phyloP scores from a whole-genome alignment of 2,113 vertebrate genomes.

The Stictonetta naevosa region DNA sequence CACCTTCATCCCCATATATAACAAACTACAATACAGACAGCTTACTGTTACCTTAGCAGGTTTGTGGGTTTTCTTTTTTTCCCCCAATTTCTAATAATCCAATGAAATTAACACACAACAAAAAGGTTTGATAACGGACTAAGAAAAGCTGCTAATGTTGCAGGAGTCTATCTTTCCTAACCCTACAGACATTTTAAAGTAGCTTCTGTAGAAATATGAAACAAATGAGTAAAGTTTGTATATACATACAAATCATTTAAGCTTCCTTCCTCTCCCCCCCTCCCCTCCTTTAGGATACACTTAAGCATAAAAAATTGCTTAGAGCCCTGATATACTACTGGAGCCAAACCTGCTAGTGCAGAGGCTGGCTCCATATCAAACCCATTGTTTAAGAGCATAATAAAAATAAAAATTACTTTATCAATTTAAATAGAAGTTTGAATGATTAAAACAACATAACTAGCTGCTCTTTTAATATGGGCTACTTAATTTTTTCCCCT shows the following conservation, averaged over 20 bases:
- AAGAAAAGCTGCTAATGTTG: neutral
- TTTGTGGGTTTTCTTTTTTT: neutral
- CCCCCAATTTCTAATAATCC: neutral
- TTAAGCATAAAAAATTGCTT: neutral
- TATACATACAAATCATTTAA: neutral
- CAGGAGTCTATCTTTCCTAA: neutral
- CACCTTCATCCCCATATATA: neutral
- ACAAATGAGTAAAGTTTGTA: neutral
- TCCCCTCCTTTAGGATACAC: neutral
- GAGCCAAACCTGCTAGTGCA: too few relatives aligned
- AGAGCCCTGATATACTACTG: neutral
- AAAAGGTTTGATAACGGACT: neutral
- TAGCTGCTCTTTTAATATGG: slow-evolving; percentile 42
- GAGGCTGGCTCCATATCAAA: slow-evolving; percentile 56
- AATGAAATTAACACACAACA: neutral
- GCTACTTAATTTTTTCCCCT: neutral
- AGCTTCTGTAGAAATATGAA: neutral
- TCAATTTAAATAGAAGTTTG: slow-evolving; percentile 59
- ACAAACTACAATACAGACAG: neutral
- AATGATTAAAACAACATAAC: slow-evolving; percentile 47
- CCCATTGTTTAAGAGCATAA: slow-evolving; percentile 16
- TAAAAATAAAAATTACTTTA: slow-evolving; percentile 59
- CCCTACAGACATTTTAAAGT: neutral
- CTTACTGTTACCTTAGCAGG: neutral
- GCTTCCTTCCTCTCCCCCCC: neutral